Base-by-base conservation (phyloP, 1,140 invertebrate species). In the Penaeus indicus region DNA sequence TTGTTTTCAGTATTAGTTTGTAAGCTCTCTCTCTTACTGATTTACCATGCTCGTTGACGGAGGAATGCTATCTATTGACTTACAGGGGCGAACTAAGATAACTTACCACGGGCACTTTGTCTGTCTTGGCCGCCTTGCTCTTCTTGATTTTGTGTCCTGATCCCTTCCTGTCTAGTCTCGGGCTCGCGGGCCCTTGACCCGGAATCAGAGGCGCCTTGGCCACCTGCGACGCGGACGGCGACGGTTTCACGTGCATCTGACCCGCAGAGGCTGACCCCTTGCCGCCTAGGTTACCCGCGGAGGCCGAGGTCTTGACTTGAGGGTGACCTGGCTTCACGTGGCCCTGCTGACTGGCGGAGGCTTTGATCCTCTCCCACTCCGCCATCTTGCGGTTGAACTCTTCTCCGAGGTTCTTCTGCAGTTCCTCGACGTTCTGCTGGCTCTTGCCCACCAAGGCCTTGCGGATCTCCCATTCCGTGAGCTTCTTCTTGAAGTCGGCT, bases 351-450 rank as follows among this genome's bases (percentile, higher is more conserved):
- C 38, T 84, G 11, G 81, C 81, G 0, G 80, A 77, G 27, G 80
- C 86, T 75, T 90, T 89, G 72, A 90, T 91, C 79, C 89, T 91
- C 89, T 94, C 93, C 94, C 94, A 94, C 91, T 94, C 94, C 80
- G 93, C 92, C 82, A 94, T 91, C 90, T 94, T 94, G 32, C 92
- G 91, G 72, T 92, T 93, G 91, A 94, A 94, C 89, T 94, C 94
- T 38, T 94, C 93, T 8, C 93, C 92, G 11, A 94, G 90, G 83
- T 92, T 92, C 27, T 92, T 91, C 85, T 93, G 93, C 60, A 94
- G 91, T 81, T 94, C 93, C 32, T 92, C 93, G 27, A 93, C 92
- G 75, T 92, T 92, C 80, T 91, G 90, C 62, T 91, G 88, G 60
- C 87, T 86, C 77, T 91, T 88, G 25, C 91, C 87, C 19, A 83